Percentiles rank a stretch among this genome's conserved stretches.
phyloP scores from a whole-genome alignment of 1,140 invertebrate species.

The Aporrectodea caliginosa region DNA sequence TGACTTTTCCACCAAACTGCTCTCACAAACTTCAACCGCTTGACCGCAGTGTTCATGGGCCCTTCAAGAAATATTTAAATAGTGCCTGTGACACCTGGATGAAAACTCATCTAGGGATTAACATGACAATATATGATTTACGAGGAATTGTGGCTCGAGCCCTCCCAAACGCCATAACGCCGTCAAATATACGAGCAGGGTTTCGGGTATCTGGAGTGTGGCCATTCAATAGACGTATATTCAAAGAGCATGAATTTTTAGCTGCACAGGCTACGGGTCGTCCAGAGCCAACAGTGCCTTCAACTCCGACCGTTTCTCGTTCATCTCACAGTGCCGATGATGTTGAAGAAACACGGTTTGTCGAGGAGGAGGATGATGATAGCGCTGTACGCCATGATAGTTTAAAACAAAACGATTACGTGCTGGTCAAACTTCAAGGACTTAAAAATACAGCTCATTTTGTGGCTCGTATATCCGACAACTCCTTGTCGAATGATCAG shows the following conservation, averaged over 20 bases:
- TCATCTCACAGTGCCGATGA: no score
- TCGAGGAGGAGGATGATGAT: no score
- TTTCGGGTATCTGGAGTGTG: background rate
- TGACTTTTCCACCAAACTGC: constrained; percentile 35
- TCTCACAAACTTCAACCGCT: constrained; percentile 58
- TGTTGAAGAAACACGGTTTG: no score
- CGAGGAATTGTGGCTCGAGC: background rate
- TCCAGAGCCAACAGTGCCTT: no score
- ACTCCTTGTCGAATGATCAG: no score
- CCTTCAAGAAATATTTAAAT: constrained; percentile 47
- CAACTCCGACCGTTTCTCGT: no score
- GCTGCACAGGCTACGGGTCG: no score
- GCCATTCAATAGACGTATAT: background rate
- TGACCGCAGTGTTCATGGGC: constrained; percentile 53
- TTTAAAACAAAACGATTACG: no score
- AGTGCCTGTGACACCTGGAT: constrained; percentile 18
- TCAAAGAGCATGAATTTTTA: background rate
- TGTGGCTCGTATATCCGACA: no score
- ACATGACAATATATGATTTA: background rate
- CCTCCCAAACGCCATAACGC: background rate
- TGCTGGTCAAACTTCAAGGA: no score
- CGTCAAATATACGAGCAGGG: background rate
- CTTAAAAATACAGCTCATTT: no score
- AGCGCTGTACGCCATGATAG: no score
- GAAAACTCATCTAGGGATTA: background rate